Evolutionary conservation across 2,888 invertebrate species (phyloP).

Genomic region (Macroteleia sp.): DNA sequence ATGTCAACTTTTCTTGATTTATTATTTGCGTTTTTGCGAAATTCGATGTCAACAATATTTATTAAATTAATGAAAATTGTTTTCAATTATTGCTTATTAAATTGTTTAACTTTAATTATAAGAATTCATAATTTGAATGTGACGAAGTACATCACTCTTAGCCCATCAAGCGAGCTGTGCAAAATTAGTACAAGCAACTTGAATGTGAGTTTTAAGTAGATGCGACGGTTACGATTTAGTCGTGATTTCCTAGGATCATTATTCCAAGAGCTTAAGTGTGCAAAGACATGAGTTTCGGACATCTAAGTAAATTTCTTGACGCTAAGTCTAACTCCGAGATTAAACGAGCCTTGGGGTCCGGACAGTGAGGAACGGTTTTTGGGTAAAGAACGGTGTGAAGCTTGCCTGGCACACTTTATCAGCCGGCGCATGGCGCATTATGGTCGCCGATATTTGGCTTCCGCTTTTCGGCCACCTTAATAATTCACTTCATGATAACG

Average conservation of each 20-base stretch:
- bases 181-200: slow-evolving; percentile 28
- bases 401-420: slow-evolving; percentile 67
- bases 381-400: slow-evolving; percentile 59
- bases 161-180: no score
- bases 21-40: no score
- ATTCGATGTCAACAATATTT: no score
- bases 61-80: no score
- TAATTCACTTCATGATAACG: slow-evolving; percentile 57
- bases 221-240: slow-evolving; percentile 42
- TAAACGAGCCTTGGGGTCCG: slow-evolving; percentile 62
- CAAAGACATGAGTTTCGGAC: slow-evolving; percentile 58
- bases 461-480: slow-evolving; percentile 55
- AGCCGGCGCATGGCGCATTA: slow-evolving; percentile 55
- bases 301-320: slow-evolving; percentile 68
- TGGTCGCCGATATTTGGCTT: slow-evolving; percentile 61
- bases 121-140: no score
- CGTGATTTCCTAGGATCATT: slow-evolving; percentile 45
- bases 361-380: slow-evolving; percentile 64
- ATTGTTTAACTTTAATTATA: no score
- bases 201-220: slow-evolving; percentile 16
- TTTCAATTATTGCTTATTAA: no score
- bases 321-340: slow-evolving; percentile 73
- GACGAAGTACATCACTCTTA: no score
- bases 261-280: slow-evolving; percentile 50
- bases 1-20: no score